Evolutionary conservation across 2,888 invertebrate species (phyloP).

Genomic region (Diogma glabrata): DNA sequence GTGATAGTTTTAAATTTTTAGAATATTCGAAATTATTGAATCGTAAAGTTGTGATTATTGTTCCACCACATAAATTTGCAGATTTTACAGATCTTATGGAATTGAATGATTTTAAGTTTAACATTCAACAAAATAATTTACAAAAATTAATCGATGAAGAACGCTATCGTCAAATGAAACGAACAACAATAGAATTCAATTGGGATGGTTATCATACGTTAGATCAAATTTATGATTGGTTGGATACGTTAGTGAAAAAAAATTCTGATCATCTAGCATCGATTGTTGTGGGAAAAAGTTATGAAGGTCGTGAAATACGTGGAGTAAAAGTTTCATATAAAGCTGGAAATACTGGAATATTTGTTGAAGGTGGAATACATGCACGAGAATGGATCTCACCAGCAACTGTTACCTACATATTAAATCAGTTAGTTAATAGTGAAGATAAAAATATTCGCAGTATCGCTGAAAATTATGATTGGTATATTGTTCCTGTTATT

Average conservation of each 20-base stretch:
- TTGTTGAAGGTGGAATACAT: conserved; percentile 30
- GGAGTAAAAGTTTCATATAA: conserved; percentile 26
- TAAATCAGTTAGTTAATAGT: conserved; percentile 40
- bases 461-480: conserved; percentile 41
- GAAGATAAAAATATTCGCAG: conserved; percentile 29
- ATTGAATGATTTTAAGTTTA: conserved; percentile 20
- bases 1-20: conserved; percentile 2
- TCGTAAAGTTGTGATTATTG: conserved; percentile 8
- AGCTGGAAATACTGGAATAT: conserved; percentile 28
- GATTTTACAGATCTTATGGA: conserved; percentile 21
- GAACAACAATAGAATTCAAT: conserved; percentile 26
- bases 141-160: conserved; percentile 24
- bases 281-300: conserved; percentile 36
- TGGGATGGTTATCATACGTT: conserved; percentile 21
- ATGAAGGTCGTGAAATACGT: conserved; percentile 38
- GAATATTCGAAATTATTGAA: background rate
- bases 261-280: conserved; percentile 37
- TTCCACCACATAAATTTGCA: conserved; percentile 10
- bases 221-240: conserved; percentile 39
- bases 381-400: conserved; percentile 43
- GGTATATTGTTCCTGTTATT: conserved; percentile 55
- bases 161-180: conserved; percentile 12
- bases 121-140: conserved; percentile 30
- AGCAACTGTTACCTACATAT: conserved; percentile 38
- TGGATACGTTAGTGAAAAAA: conserved; percentile 35